Evolutionary conservation across 1,140 invertebrate genomes (phyloP), one percentile per base, ranked within the genome.

Genomic region (Hermetia illucens): DNA sequence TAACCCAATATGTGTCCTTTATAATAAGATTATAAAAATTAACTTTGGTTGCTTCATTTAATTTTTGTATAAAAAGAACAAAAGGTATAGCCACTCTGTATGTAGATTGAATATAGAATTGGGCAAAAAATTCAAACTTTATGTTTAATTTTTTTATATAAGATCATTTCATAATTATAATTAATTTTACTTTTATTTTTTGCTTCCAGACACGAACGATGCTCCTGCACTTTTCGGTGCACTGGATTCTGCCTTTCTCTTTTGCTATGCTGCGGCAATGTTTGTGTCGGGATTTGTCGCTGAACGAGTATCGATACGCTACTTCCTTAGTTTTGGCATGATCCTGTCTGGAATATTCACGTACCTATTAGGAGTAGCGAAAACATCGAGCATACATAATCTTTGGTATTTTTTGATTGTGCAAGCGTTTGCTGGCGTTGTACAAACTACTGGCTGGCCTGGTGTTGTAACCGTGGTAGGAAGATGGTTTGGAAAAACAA

Each of bases 401-500:
- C 64, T 93, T 6, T 72, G 69, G 43, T 98, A 85, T 62, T 96
- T 89, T 55, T 58, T 94, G n/a, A 29, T 82, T 8, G 71, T 92
- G 18, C 56, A 92, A 80, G 72, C 75, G 6, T 55, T 79, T 16
- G 83, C 79, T 13, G 92, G 92, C 25, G 68, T 92, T 21, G 75
- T 82, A 19, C 90, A 96, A 68, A 88, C 89, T 0, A 84, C 88
- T 13, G 92, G 89, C 2, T 72, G 70, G 69, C 69, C 92, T 1
- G 87, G 88, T 33, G 92, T 95, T 0, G 90, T 98, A 0, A 79
- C 91, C 9, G 78, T 87, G 8, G 77, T 98, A 16, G 86, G 85
- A 9, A 91, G 95, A 53, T 98, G 93, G 93, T 95, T 91, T 66
- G 91, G 90, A 1, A 91, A 86, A 63, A 73, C 76, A 15, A 90